Base-by-base conservation (phyloP, 2,888 invertebrate species). In the Drosophila melanocephala region DNA sequence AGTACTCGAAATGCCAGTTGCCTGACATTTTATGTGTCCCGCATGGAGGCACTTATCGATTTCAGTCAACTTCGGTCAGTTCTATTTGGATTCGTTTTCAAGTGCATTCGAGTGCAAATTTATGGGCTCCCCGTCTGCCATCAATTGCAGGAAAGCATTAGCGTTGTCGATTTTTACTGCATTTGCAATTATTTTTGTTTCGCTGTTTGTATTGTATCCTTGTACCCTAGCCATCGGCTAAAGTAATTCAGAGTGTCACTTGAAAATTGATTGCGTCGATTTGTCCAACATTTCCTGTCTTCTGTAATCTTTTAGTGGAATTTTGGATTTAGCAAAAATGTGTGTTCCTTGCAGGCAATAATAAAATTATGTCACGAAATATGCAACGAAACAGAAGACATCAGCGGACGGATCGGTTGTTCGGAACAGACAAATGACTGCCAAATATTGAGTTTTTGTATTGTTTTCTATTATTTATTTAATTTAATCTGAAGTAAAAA, bases 111-210 rank as follows among this genome's bases (percentile, higher is more conserved):
- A 65, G n/a, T 58, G 55, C 58, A 81, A 77, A 77, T 81, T 81
- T 74, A 81, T 77, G 82, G 55, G 82, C 50, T 53, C 44, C 33
- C 59, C 64, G 55, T 12, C 66, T 57, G 81, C 39, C 70, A 70
- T 47, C 44, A 74, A 68, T 68, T 73, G 62, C 79, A 62, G 73
- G 3, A 58, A 73, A 44, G 26, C 83, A 86, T 84, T 88, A 84
- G 68, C 52, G 64, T 19, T 72, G 89, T 84, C 87, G 64, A 70
- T 57, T 73, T 74, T 61, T 72, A 39, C 50, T 81, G 65, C 89
- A 74, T 69, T 87, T 72, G 89, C 89, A 77, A 84, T 89, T 79
- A 81, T 79, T 85, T 75, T 51, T 50, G 32, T 57, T 68, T 59
- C 55, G 12, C 71, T 71, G 32, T n/a, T n/a, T n/a, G n/a, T n/a